Base-by-base conservation (phyloP, 1,140 invertebrate species). In the Oedothorax gibbosus region DNA sequence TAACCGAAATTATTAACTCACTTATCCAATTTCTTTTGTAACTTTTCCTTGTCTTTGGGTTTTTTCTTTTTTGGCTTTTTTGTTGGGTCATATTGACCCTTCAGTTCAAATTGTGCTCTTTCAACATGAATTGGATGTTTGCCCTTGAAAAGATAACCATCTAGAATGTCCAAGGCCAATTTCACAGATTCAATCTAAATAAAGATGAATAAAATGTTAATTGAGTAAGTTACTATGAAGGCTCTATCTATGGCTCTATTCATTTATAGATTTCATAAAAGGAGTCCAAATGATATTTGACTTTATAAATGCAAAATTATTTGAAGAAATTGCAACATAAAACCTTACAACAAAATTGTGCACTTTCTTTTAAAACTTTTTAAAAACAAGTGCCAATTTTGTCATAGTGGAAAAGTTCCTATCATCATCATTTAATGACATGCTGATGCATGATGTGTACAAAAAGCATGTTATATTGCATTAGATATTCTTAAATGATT, bases 11-110 rank as follows among this genome's bases (percentile, higher is more conserved):
- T 65, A 4, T 5, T 14, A 62, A 90, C 92, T 91, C 90, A 95
- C 93, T 97, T 98, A 89, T 99, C 95, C 88, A 99, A 96, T 90
- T 95, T 94, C 90, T 97, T 97, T 90, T 97, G 97, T 79, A 98
- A 89, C 89, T 96, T 97, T 85, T 97, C 94, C 87, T 96, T 94
- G 69, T 97, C 95, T 90, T 97, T 97, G 7, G 68, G 20, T 73
- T 91, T 92, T 88, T 95, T 80, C 89, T 95, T 95, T 89, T 96
- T 97, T 4, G 96, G 98, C 90, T 99, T 99, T 60, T 97, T 93
- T 0, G 93, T 93, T 11, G 98, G 97, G 92, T 99, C 96, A 90
- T 96, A 99, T 71, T 95, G 92, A 14, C 98, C 99, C 90, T 99
- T 99, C 92, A 98, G 91, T 89, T 98, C 93, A 89, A 99, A 99